Conservation (phyloP, 2,113 vertebrate species). For the Sylvia atricapilla region DNA sequence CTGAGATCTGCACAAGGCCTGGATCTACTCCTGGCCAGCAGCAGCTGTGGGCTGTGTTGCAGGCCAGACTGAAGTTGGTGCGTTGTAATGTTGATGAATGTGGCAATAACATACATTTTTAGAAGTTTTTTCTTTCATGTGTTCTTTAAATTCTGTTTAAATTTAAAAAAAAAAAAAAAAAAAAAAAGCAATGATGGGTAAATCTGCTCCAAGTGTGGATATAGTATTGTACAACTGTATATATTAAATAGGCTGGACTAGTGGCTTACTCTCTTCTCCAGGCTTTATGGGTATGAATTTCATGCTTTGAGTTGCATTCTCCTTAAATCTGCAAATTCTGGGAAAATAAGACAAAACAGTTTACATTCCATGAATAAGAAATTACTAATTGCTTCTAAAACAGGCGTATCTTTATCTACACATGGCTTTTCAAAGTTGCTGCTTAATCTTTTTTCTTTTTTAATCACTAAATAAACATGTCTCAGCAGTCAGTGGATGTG, state of each 20-base stretch:
- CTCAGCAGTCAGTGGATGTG: neutral
- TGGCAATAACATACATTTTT: neutral
- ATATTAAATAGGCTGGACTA: neutral
- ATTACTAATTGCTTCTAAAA: constrained; percentile 49
- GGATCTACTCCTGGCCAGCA: neutral
- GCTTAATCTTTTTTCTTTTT: constrained; percentile 49
- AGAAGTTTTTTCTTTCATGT: neutral
- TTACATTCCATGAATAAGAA: constrained; percentile 42
- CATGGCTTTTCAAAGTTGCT: constrained; percentile 37
- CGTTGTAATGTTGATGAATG: neutral
- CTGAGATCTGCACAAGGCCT: neutral
- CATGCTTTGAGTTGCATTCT: neutral
- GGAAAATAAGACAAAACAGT: constrained; percentile 22
- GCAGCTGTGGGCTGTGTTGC: neutral
- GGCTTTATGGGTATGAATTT: neutral
- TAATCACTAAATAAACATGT: constrained; percentile 57
- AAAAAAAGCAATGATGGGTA: neutral
- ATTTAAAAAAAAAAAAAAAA: neutral
- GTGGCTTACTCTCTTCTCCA: neutral
- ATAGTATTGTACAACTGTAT: neutral
- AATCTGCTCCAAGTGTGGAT: neutral
- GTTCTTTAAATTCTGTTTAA: neutral
- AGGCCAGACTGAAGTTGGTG: neutral
- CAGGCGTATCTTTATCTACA: constrained; percentile 31
- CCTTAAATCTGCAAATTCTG: constrained; percentile 25